Evolutionary conservation across 2,797 vertebrate genomes (phyloP).

Genomic region (Myotis planiceps): DNA sequence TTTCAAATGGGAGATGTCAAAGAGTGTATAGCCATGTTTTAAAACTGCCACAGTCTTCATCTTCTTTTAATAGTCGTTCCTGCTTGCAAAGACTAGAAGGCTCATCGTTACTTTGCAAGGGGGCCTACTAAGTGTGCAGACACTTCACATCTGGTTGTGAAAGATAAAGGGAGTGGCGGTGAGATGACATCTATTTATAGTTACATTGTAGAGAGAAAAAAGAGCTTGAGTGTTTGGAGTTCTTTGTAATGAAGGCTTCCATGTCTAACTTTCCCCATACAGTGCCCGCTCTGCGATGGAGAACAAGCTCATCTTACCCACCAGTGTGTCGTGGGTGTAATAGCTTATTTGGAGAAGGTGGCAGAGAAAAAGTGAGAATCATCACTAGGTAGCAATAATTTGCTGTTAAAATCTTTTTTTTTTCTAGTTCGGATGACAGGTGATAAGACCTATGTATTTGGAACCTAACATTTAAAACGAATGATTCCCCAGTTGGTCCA

Average conservation of each 20-base stretch:
- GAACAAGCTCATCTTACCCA: background rate
- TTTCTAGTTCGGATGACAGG: background rate
- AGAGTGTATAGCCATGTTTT: background rate
- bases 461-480: background rate
- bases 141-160: background rate
- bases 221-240: background rate
- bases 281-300: background rate
- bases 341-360: too few species aligned
- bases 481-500: background rate
- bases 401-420: background rate
- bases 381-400: background rate
- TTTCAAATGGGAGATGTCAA: background rate
- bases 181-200: background rate
- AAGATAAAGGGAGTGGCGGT: background rate
- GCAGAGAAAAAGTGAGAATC: background rate
- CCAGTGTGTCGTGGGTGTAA: too few species aligned
- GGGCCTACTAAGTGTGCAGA: background rate
- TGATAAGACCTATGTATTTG: background rate
- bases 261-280: background rate
- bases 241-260: background rate
- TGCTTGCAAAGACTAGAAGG: background rate
- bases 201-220: background rate
- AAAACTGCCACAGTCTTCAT: background rate
- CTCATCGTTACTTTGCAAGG: background rate
- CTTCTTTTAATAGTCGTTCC: background rate